Evolutionary conservation across 2,888 invertebrate species (phyloP), one percentile per base, ranked within the genome.

Genomic region (Caenorhabditis panamensis): DNA sequence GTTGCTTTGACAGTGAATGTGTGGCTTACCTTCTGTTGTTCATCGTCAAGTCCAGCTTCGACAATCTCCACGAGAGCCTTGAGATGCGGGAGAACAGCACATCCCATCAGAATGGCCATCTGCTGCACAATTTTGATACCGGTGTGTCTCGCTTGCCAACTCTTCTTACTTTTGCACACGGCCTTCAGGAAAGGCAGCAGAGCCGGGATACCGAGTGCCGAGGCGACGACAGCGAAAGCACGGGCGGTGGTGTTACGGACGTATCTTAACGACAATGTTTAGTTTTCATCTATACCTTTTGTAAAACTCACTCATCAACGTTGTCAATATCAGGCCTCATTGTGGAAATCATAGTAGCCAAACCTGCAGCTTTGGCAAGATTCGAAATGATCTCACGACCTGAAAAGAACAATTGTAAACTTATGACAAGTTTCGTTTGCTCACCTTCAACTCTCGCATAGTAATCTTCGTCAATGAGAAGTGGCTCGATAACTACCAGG

Each of bases 301-400:
- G 18, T 28, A 49, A 49, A 79, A 76, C 83, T 78, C 59, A 86
- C 84, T 91, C 91, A 77, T 91, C 91, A 58, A 90, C 97, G 91
- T 99, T 99, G 92, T 99, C 99, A 89, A 99, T 99, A 93, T 99
- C 99, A 0, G 99, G 99, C 91, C 99, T 94, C 99, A 99, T 99
- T 0, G 99, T 99, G 4, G 98, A 98, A 90, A 99, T 99, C 99
- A 99, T 99, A 16, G 99, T 99, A 3, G 99, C 99, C 71, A 99
- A 93, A 72, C 99, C 99, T 2, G 99, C 99, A 1, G 99, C 99
- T 93, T 99, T 99, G 0, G 99, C 98, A 91, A 99, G 93, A 92
- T 99, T 99, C 16, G 90, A 90, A 91, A 99, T 99, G 88, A 99
- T 99, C 92, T 99, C 99, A 90, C 99, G 94, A 36, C 64, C 64